A percentile compares a stretch with the other conserved stretches of the same genome.
Conservation (phyloP, 2,888 invertebrate genomes). For the Drosophila prostipennis region DNA sequence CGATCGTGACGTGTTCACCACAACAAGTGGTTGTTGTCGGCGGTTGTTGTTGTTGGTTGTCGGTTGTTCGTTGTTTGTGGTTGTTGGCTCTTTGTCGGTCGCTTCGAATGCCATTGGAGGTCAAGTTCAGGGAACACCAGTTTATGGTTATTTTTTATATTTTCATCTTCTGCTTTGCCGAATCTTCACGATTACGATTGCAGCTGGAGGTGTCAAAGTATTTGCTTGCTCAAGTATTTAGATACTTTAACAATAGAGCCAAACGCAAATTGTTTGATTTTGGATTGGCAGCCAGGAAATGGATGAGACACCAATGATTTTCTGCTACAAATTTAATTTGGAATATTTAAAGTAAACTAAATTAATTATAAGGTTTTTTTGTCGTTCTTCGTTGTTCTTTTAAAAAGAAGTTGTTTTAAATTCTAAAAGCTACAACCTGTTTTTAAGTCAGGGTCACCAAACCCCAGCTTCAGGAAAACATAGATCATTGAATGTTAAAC, state of each 20-base stretch:
- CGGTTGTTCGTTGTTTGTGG: slow-evolving; percentile 5
- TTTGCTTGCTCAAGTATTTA: slow-evolving; percentile 14
- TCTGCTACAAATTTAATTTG: background rate
- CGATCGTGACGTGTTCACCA: slow-evolving; percentile 32
- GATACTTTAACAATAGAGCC: background rate
- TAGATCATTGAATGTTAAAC: background rate
- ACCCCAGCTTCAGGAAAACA: background rate
- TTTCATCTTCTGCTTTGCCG: slow-evolving; percentile 16
- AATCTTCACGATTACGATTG: slow-evolving; percentile 3
- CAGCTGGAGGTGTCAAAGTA: slow-evolving; percentile 19
- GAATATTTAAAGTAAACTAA: too few species aligned
- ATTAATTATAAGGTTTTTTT: background rate
- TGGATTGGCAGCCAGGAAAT: slow-evolving; percentile 6
- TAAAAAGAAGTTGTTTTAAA: background rate
- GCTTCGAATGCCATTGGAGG: slow-evolving; percentile 54
- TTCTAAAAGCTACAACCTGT: background rate
- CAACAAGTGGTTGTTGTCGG: background rate
- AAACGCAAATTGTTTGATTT: background rate
- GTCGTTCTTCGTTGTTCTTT: background rate
- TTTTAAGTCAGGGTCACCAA: background rate
- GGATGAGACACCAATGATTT: slow-evolving; percentile 2
- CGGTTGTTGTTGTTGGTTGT: background rate
- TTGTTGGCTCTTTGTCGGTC: slow-evolving; percentile 20
- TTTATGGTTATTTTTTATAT: slow-evolving; percentile 16
- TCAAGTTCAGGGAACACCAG: slow-evolving; percentile 75